Evolutionary conservation across 2,888 invertebrate species (phyloP).

Genomic region (Baccha elongata): DNA sequence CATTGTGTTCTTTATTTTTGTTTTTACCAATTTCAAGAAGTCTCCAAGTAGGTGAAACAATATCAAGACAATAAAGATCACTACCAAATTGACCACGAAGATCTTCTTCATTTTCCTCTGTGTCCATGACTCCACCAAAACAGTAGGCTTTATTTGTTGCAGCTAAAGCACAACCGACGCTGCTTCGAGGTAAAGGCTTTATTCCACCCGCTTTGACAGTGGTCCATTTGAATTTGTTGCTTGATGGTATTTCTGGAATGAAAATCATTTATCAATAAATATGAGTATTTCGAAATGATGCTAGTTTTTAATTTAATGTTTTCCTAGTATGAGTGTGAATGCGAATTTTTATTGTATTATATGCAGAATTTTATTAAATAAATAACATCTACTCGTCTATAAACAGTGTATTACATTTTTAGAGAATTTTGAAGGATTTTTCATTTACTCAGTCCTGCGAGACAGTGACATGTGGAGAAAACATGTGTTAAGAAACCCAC

Average conservation of each 20-base stretch:
- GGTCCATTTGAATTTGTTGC: constrained; percentile 89
- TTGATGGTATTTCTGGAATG: constrained; percentile 84
- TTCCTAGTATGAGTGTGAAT: too few species aligned
- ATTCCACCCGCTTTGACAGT: constrained; percentile 86
- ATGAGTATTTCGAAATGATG: too few species aligned
- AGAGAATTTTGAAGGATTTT: too few species aligned
- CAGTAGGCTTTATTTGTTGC: constrained; percentile 88
- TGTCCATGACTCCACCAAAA: constrained; percentile 94
- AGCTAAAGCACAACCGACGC: constrained; percentile 86
- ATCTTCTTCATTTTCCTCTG: constrained; percentile 92
- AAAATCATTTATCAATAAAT: too few species aligned
- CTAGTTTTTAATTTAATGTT: too few species aligned
- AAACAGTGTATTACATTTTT: too few species aligned
- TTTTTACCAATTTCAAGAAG: constrained; percentile 84
- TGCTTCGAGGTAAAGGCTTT: constrained; percentile 86
- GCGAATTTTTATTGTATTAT: too few species aligned
- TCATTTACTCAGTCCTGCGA: too few species aligned
- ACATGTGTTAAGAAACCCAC: too few species aligned
- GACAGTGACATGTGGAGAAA: too few species aligned
- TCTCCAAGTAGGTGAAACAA: constrained; percentile 88
- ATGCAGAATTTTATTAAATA: too few species aligned
- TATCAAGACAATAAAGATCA: constrained; percentile 89
- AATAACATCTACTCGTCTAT: too few species aligned
- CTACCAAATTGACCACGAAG: constrained; percentile 91
- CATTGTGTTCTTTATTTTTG: constrained; percentile 72